These are phyloP conservation scores for Perognathus longimembris DNA, from an alignment of 2,113 vertebrate genomes.

Conservation along the genomic window DNA sequence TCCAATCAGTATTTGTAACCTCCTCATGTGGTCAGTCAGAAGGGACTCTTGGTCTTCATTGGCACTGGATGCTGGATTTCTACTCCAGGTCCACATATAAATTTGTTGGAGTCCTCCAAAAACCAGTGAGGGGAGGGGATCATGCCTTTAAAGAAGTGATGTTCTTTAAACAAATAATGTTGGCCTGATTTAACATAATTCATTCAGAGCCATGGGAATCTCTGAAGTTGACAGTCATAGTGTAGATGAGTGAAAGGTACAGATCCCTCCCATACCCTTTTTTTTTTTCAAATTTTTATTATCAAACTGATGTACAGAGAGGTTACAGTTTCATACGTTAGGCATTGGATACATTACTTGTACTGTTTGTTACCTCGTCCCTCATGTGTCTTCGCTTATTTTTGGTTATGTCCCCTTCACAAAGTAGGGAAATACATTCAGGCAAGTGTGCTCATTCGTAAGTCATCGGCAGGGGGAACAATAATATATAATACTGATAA, in stretches of 20 bases:
- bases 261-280: background rate
- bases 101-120: background rate
- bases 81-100: background rate
- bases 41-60: background rate
- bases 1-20: background rate
- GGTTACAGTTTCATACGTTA: no score
- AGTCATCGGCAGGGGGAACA: background rate
- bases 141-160: background rate
- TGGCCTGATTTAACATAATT: background rate
- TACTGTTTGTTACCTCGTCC: no score
- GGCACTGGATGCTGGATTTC: background rate
- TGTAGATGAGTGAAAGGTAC: background rate
- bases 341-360: no score
- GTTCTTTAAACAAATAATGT: no score
- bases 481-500: background rate
- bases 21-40: background rate
- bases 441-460: background rate
- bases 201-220: background rate
- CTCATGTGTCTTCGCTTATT: background rate
- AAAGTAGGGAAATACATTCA: background rate
- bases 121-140: background rate
- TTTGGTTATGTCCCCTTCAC: background rate
- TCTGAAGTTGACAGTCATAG: background rate
- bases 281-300: no score
- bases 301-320: no score